Percentiles rank a stretch among this genome's conserved stretches.
phyloP scores from a whole-genome alignment of 2,888 invertebrate species.

The Fragum fragum region DNA sequence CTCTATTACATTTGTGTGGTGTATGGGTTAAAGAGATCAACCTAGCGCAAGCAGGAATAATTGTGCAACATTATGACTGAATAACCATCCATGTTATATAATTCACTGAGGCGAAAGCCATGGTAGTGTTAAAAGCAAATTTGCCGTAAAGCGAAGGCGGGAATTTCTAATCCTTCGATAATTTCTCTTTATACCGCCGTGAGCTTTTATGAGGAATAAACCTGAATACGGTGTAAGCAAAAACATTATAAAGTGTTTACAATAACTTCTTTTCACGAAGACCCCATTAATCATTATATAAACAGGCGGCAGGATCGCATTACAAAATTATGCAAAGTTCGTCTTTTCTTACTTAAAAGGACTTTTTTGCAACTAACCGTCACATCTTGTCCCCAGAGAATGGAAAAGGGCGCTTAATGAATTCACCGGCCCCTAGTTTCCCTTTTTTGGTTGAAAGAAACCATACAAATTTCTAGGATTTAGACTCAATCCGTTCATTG shows the following conservation, averaged over 20 bases:
- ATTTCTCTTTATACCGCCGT: slow-evolving; percentile 14
- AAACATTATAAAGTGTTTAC: slow-evolving; percentile 22
- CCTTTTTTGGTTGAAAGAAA: too few relatives aligned
- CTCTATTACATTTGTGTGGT: not conserved
- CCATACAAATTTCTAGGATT: too few relatives aligned
- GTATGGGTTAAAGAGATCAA: not conserved
- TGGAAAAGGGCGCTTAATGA: too few relatives aligned
- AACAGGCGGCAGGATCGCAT: slow-evolving; percentile 52
- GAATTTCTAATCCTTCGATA: slow-evolving; percentile 16
- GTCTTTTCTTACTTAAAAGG: slow-evolving; percentile 34
- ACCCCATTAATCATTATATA: slow-evolving; percentile 59
- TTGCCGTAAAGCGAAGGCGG: slow-evolving; percentile 27
- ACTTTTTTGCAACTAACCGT: too few relatives aligned
- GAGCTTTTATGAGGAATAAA: slow-evolving; percentile 16
- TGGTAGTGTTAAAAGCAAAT: slow-evolving; percentile 22
- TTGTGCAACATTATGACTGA: slow-evolving; percentile 9
- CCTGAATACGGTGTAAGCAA: slow-evolving; percentile 26
- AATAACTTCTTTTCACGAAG: not conserved
- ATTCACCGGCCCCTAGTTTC: too few relatives aligned
- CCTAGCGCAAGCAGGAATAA: not conserved
- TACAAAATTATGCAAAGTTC: slow-evolving; percentile 57
- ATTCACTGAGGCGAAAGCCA: not conserved
- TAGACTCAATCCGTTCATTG: too few relatives aligned
- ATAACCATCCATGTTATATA: slow-evolving; percentile 15
- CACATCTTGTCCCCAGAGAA: too few relatives aligned